Evolutionary conservation across 2,797 vertebrate genomes (phyloP).

Genomic region (Lycodopsis pacificus): DNA sequence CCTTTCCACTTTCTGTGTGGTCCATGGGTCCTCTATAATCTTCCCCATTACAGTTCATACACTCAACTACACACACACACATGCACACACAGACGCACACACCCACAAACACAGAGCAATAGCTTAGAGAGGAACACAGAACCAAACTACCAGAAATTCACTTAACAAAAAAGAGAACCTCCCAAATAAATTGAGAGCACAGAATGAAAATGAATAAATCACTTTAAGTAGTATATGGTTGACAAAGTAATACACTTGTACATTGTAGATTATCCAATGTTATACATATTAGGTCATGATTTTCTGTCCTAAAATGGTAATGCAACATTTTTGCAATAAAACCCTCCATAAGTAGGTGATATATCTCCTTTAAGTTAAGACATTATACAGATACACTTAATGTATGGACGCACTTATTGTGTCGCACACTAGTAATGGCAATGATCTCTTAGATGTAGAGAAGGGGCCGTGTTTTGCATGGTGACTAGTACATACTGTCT

Average conservation of each 20-base stretch:
- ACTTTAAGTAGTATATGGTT: background rate
- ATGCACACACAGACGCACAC: constrained; percentile 23
- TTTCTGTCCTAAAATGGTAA: background rate
- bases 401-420: constrained; percentile 13
- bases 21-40: constrained; percentile 97
- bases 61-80: constrained; percentile 88
- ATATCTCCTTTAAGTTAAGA: background rate
- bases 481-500: constrained; percentile 57
- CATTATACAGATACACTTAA: constrained; percentile 17
- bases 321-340: constrained; percentile 36
- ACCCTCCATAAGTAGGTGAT: constrained; percentile 4
- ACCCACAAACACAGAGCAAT: constrained; percentile 16
- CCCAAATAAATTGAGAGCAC: background rate
- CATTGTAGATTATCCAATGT: background rate
- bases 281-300: constrained; percentile 10
- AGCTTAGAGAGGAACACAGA: constrained; percentile 29
- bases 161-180: background rate
- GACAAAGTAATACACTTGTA: constrained; percentile 8
- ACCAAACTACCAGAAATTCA: background rate
- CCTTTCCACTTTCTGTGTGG: constrained; percentile 94
- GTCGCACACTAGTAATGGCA: constrained; percentile 30
- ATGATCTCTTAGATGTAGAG: constrained; percentile 43
- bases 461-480: constrained; percentile 39
- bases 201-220: constrained; percentile 3
- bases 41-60: constrained; percentile 95